These are phyloP conservation scores for Mycteria americana DNA, from an alignment of 2,797 vertebrate genomes.

Conservation along the genomic window DNA sequence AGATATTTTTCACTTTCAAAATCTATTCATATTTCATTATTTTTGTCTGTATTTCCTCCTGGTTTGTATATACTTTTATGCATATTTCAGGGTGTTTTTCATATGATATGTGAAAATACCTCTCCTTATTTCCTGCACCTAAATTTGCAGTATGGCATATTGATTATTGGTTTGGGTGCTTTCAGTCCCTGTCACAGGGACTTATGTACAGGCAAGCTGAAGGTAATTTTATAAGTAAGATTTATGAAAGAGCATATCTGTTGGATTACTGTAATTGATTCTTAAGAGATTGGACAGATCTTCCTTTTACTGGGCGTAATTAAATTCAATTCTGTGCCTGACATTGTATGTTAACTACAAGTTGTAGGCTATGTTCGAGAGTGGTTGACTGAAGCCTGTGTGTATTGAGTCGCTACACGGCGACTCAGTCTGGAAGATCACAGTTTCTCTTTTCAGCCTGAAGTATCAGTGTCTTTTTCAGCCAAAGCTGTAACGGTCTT, in stretches of 20 bases:
- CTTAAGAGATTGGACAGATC: background rate
- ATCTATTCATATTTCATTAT: background rate
- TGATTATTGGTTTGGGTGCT: background rate
- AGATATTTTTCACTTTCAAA: background rate
- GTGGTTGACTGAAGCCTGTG: background rate
- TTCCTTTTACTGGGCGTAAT: background rate
- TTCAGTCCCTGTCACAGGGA: background rate
- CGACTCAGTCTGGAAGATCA: background rate
- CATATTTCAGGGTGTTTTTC: constrained; percentile 16
- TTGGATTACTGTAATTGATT: background rate
- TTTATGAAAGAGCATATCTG: background rate
- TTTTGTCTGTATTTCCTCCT: background rate
- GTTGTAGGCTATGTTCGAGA: background rate
- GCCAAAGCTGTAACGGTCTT: background rate
- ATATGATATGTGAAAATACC: background rate
- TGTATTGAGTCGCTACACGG: background rate
- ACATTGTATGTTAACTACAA: background rate
- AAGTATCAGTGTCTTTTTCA: background rate
- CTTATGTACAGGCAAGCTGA: background rate
- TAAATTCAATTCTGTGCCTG: background rate
- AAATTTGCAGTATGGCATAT: background rate
- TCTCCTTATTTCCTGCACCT: background rate
- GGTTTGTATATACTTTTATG: background rate
- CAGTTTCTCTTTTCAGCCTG: background rate
- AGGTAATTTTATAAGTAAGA: background rate